These are phyloP conservation scores for Muscicapa striata DNA, from an alignment of 2,797 vertebrate genomes.

Conservation along the genomic window DNA sequence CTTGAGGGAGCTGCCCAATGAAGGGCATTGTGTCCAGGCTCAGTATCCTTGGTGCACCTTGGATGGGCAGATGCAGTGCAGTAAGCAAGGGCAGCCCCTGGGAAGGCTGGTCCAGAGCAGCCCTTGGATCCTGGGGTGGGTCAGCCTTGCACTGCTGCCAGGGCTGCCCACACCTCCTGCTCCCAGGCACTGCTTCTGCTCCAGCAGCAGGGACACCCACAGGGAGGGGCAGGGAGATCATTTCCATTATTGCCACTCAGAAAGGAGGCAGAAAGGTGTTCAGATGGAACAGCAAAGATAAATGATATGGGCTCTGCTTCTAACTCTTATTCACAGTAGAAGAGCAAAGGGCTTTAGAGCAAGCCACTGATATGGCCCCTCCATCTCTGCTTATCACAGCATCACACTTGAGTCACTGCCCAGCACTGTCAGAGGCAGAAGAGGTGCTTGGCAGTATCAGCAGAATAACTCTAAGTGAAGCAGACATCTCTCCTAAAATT, in stretches of 20 bases:
- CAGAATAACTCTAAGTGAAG: background rate
- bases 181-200: background rate
- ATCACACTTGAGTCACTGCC: background rate
- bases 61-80: background rate
- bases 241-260: background rate
- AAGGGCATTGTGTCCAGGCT: background rate
- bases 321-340: background rate
- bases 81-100: background rate
- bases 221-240: background rate
- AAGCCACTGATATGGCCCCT: background rate
- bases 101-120: background rate
- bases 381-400: background rate
- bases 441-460: background rate
- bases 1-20: background rate
- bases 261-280: background rate
- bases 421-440: background rate
- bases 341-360: background rate
- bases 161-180: background rate
- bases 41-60: rapidly evolving
- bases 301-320: background rate
- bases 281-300: background rate
- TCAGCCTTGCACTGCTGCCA: background rate
- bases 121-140: background rate
- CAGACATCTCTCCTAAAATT: background rate
- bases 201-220: background rate